Evolutionary conservation across 2,888 invertebrate species (phyloP), one percentile per base, ranked within the genome.

Genomic region (Sesamia inferens): DNA sequence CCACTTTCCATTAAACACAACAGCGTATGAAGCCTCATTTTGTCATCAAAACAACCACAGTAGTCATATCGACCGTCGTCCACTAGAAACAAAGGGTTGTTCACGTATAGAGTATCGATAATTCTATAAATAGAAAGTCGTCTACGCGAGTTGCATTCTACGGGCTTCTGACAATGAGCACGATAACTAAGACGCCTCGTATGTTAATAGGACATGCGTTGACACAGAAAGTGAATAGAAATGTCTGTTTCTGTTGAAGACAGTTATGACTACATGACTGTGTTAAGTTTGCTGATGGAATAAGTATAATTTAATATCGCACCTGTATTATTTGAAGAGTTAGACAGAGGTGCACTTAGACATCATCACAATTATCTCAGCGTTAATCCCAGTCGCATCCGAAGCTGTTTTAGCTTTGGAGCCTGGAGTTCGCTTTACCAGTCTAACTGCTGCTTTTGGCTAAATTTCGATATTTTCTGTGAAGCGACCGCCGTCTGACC

Each of bases 91-190:
- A 89, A 89, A 88, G 85, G 88, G 87, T 84, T 77, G 86, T 69
- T 76, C 69, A 64, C 68, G 51, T 68, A 79, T 71, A 72, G 64
- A 76, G 71, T 85, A 82, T 87, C 83, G 90, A 90, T 90, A 88
- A 86, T 85, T 86, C 87, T 92, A 90, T 90, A 89, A 86, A 90
- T 90, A 89, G 89, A 83, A 74, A n/a, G 11, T 54, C 24, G 39
- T 62, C 75, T 68, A 14, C 76, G 71, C 67, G 44, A 78, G 82
- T 81, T 87, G 90, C 90, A 89, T 87, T 91, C 88, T 85, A 78
- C 78, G 85, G 92, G 91, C 89, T 92, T 92, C 92, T 74, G 85
- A 90, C 90, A 90, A 89, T 86, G 83, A 81, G 72, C 42, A 74
- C 68, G 84, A 78, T 78, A 82, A 78, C 78, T 66, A 82, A 85